phyloP scores from a whole-genome alignment of 2,113 vertebrate species.

The Melanerpes aurifrons region DNA sequence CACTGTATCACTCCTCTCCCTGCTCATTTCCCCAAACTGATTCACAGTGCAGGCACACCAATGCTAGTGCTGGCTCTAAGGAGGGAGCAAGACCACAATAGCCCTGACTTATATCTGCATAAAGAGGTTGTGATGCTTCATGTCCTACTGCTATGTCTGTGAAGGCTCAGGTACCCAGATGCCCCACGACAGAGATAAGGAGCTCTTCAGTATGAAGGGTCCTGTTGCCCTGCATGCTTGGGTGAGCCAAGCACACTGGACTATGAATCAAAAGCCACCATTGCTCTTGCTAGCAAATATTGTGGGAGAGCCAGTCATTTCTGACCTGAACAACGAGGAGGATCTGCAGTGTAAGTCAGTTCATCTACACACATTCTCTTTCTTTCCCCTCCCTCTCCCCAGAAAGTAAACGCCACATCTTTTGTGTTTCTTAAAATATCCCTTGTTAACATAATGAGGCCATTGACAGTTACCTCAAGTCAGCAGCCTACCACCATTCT shows the following conservation, averaged over 20 bases:
- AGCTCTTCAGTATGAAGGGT: not conserved
- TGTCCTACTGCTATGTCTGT: not conserved
- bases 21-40: not conserved
- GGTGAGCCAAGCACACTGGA: not conserved
- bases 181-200: not conserved
- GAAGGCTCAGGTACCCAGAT: not conserved
- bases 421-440: slow-evolving; percentile 60
- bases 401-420: slow-evolving; percentile 26
- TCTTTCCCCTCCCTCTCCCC: not conserved
- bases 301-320: not conserved
- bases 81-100: not conserved
- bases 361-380: not conserved
- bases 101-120: not conserved
- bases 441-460: slow-evolving; percentile 50
- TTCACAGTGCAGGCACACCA: not conserved
- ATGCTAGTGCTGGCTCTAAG: not conserved
- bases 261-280: not conserved
- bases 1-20: not conserved
- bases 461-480: slow-evolving; percentile 49
- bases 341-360: not conserved
- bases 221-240: rapidly evolving
- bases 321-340: not conserved
- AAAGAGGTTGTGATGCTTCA: not conserved
- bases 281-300: not conserved
- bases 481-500: slow-evolving; percentile 25